Evolutionary conservation across 1,140 invertebrate genomes (phyloP).

Genomic region (Rhyacophila brunnea): DNA sequence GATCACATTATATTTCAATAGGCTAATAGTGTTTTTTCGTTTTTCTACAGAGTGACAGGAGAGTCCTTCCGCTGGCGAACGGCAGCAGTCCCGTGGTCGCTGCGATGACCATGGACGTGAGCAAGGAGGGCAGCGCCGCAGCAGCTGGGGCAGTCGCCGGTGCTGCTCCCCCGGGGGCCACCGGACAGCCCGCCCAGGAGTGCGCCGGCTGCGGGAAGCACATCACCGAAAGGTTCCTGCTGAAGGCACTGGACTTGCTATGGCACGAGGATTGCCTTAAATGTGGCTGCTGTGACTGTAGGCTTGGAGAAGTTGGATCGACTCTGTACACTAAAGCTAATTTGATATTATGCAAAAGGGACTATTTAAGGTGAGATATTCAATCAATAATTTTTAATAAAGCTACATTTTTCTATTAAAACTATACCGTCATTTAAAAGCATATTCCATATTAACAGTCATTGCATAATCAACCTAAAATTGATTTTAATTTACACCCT

Average conservation of each 20-base stretch:
- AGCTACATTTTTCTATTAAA: too few relatives aligned
- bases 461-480: too few relatives aligned
- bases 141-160: conserved; percentile 32
- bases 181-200: conserved; percentile 64
- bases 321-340: conserved; percentile 96
- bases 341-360: conserved; percentile 94
- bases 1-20: too few relatives aligned
- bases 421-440: too few relatives aligned
- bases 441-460: too few relatives aligned
- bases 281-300: conserved; percentile 95
- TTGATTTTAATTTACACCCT: too few relatives aligned
- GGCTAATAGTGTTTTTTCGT: conserved; percentile 7
- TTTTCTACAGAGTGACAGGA: conserved; percentile 48
- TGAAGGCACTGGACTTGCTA: conserved; percentile 86
- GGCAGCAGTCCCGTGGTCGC: conserved; percentile 46
- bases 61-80: conserved; percentile 44
- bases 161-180: conserved; percentile 31
- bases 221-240: conserved; percentile 79
- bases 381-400: too few relatives aligned
- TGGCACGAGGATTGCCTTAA: conserved; percentile 99
- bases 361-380: conserved; percentile 84
- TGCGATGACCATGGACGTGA: conserved; percentile 50
- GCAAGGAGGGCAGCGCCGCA: conserved; percentile 48
- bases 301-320: conserved; percentile 95
- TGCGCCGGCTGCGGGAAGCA: conserved; percentile 85